Evolutionary conservation across 2,888 invertebrate species (phyloP).

Genomic region (Dilophus febrilis): DNA sequence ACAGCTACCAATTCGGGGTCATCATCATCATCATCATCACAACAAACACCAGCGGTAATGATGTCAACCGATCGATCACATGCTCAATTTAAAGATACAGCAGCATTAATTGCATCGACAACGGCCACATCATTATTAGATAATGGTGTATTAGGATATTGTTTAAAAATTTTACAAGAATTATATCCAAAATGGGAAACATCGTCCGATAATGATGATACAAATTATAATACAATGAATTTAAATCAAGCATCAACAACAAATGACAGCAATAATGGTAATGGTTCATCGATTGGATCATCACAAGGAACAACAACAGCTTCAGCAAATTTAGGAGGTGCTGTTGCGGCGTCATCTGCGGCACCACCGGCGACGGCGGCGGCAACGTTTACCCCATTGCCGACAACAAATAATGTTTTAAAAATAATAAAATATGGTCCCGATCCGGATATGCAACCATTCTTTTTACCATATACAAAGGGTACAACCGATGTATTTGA

Average conservation of each 20-base stretch:
- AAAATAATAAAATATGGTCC: conserved; percentile 68
- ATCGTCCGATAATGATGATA: conserved; percentile 31
- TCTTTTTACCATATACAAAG: conserved; percentile 70
- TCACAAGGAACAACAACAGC: conserved; percentile 1
- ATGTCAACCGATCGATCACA: conserved; percentile 13
- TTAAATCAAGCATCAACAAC: conserved; percentile 8
- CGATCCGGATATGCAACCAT: conserved; percentile 88
- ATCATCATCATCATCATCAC: not conserved
- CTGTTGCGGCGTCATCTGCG: conserved; percentile 21
- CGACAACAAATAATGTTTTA: conserved; percentile 46
- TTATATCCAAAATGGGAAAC: conserved; percentile 61
- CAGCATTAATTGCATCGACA: conserved; percentile 45
- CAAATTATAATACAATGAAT: conserved; percentile 3
- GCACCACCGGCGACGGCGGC: conserved; percentile 42
- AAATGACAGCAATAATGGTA: conserved; percentile 22
- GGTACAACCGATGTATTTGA: conserved; percentile 88
- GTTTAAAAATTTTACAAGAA: conserved; percentile 49
- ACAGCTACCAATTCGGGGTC: no score
- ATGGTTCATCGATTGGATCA: conserved; percentile 9
- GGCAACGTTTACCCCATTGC: conserved; percentile 25
- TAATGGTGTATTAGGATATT: conserved; percentile 54
- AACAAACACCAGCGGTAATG: conserved; percentile 10
- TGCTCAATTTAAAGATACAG: conserved; percentile 33
- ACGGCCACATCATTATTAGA: conserved; percentile 53
- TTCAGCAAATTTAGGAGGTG: not conserved